Conservation (phyloP, 2,797 vertebrate species). For the Sebastes itinus region DNA sequence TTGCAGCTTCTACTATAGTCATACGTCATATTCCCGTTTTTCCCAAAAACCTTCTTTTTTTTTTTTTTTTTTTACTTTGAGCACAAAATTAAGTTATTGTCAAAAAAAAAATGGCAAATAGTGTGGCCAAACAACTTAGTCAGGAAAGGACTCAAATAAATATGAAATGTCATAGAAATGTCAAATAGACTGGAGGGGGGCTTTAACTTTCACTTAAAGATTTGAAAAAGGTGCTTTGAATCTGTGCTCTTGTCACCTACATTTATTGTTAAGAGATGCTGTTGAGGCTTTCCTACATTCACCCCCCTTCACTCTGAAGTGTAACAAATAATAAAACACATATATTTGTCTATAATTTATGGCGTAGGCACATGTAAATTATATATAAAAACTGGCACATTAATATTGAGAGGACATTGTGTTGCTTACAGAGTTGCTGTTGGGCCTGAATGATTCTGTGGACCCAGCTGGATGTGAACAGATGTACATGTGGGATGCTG, state of each 20-base stretch:
- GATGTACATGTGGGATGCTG: slow-evolving; percentile 48
- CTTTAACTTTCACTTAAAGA: neutral
- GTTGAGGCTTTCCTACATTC: neutral
- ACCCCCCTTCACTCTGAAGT: neutral
- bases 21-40: too few species aligned
- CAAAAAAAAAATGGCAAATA: too few species aligned
- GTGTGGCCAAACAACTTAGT: too few species aligned
- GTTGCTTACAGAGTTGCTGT: slow-evolving; percentile 3
- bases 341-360: neutral
- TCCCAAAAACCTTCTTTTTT: too few species aligned
- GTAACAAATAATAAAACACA: neutral
- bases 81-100: too few species aligned
- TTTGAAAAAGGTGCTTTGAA: neutral
- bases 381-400: neutral
- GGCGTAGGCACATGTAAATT: neutral
- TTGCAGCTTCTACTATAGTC: too few species aligned
- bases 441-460: slow-evolving; percentile 28
- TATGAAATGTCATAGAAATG: too few species aligned
- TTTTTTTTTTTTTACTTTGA: too few species aligned
- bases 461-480: slow-evolving; percentile 49
- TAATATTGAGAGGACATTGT: slow-evolving; percentile 11
- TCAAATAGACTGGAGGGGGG: too few species aligned
- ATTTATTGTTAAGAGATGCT: too few species aligned
- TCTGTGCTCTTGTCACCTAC: neutral
- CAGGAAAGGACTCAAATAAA: too few species aligned